Evolutionary conservation across 2,113 vertebrate genomes (phyloP), one percentile per base, ranked within the genome.

Genomic region (Copsychus sechellarum): DNA sequence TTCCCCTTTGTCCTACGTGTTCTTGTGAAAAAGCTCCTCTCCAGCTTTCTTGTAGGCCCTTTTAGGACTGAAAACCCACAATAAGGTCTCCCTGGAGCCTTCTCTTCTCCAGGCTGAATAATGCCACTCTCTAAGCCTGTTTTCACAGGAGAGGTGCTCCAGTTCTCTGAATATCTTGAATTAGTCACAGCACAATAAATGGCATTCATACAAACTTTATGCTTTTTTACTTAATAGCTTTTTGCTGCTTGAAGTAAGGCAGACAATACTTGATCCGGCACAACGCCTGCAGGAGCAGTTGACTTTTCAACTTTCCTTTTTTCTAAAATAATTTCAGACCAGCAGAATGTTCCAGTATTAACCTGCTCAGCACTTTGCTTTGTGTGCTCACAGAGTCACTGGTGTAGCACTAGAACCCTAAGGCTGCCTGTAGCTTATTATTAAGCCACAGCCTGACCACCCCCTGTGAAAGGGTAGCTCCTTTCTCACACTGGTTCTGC

Each of bases 341-440:
- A 93, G 82, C 62, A 77, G 74, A 58, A 34, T 86, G 74, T 92
- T 94, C 66, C 79, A 77, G 71, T 45, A 70, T 79, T 76, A 93
- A 91, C 65, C 85, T 96, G 65, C 40, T 87, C 70, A 84, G 65
- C 28, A 60, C 84, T 88, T 86, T 8, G 69, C 22, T 95, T 66
- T 94, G 23, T 51, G 73, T 67, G 48, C 57, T 65, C 74, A 61
- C 34, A 82, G 60, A n/a, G 5, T 61, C 88, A 88, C 22, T 48
- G 36, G 81, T 24, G 62, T 54, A 93, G 50, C 48, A 73, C 40
- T n/a, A 80, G 53, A 93, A 85, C n/a, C 79, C 74, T 80, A 88
- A 88, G 66, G 82, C 79, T 90, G 66, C 53, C 58, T 90, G 86
- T 85, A 82, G 67, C 50, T 95, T 77, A 80, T 61, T 73, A 90